Evolutionary conservation across 2,113 vertebrate species (phyloP), one percentile per base, ranked within the genome.

Genomic region (Prinia subflava): DNA sequence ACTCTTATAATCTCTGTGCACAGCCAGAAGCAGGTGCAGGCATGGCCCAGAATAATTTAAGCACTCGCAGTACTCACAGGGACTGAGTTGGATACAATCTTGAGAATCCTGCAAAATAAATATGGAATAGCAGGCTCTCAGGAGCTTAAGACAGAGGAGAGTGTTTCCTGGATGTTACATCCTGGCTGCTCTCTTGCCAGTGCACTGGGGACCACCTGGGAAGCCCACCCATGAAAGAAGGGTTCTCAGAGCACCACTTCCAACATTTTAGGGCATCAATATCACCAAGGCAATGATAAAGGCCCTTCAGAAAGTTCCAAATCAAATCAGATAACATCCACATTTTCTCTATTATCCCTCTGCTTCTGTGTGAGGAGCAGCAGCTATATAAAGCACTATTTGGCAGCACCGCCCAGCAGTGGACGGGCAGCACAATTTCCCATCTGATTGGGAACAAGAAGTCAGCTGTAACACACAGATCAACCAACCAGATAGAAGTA

Each of bases 21-120:
- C 11, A 78, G 65, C 37, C 60, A 78, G 65, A 91, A 90, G 42
- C 6, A 82, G 18, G 31, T 11, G 2, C 28, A 73, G n/a, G 39
- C 68, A 16, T 3, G 28, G 68, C 44, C 35, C n/a, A 33, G 59
- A 83, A 59, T 37, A 62, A 84, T 49, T 76, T 35, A 64, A 67
- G 16, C 12, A 27, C 18, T 76, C 0, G 0, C 33, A 42, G n/a
- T 42, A 31, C 31, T 67, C 28, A 47, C 19, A 76, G 23, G 30
- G n/a, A 15, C 44, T 24, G 25, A 77, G 8, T 20, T 44, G 19
- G 49, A 49, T 17, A 46, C 44, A 84, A 41, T 31, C 71, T 79
- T 50, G 25, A 37, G 37, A 87, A 53, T 47, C 42, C 74, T 25
- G 16, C 13, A 64, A 53, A 87, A 55, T 13, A 77, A 44, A 24